Evolutionary conservation across 35 echinoderm and acorn worm genomes (phyloP), one percentile per base, ranked within the genome.

Genomic region (Strongylocentrotus purpuratus): DNA sequence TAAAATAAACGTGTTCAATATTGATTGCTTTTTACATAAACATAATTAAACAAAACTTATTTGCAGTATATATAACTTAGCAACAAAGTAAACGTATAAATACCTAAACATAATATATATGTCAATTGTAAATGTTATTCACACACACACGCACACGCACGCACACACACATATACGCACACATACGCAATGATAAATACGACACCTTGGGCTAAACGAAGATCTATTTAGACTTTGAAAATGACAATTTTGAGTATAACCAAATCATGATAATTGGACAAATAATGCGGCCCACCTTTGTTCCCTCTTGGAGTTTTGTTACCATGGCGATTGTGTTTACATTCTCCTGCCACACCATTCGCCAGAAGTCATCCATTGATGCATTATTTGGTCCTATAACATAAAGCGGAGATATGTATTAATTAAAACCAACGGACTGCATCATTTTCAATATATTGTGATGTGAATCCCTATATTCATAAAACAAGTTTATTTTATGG

Each of bases 341-440:
- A 61, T 96, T 90, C 86, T 98, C 95, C 94, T 97, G 94, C 97
- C 97, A 98, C 9, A 96, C 93, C 97, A 98, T 97, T 59, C 95
- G 92, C 97, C 97, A 98, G 33, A 98, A 96, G 33, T 98, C 96
- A 85, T 95, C 78, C 3, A 96, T 61, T 5, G 95, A 95, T 7
- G 94, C 94, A 32, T 85, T 86, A 41, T 97, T 98, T 5, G 97
- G 97, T 33, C 97, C 97, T 98, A 20, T 33, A 45, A 52, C 28
- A 86, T 0, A 89, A 0, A 78, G 7, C n/a, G 22, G 52, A 59
- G 11, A 59, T 59, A 59, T 2, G 52, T 59, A 41, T 41, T 41
- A 41, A 41, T 41, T 1, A 0, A 41, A 41, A 41, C 35, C 0
- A 41, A 41, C 0, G 35, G 35, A 41, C 35, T 41, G 35, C 35